phyloP scores from a whole-genome alignment of 2,888 invertebrate species.

The Eristalis pertinax region DNA sequence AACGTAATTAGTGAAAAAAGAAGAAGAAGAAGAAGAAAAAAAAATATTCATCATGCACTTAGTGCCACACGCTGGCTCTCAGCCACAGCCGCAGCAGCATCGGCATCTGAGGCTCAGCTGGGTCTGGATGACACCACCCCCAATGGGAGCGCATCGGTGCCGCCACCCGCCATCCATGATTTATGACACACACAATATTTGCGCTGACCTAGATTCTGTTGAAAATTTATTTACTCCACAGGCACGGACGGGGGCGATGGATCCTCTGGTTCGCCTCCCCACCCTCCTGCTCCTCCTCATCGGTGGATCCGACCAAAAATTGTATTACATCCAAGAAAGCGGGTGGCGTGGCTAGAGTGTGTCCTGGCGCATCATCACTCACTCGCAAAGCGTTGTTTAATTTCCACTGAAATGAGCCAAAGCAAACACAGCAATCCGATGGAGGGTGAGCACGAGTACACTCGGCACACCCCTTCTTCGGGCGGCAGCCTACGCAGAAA shows the following conservation, averaged over 20 bases:
- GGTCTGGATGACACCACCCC: background rate
- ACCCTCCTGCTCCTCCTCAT: background rate
- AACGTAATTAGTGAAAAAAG: background rate
- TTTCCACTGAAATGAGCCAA: constrained; percentile 54
- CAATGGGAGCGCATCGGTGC: background rate
- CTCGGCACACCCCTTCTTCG: background rate
- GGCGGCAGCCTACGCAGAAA: background rate
- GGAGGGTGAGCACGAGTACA: background rate
- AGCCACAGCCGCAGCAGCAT: background rate
- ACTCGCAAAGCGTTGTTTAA: constrained; percentile 52
- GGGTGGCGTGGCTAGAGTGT: background rate
- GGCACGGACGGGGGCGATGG: background rate
- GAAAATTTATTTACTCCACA: constrained; percentile 34
- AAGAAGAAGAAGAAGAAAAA: constrained; percentile 12
- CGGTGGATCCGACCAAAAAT: constrained; percentile 7
- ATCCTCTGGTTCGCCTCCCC: no score
- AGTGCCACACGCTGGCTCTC: background rate
- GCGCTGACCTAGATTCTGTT: constrained; percentile 44
- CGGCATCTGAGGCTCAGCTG: background rate
- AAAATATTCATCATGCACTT: constrained; percentile 31
- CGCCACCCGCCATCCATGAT: background rate
- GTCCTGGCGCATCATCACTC: constrained; percentile 9
- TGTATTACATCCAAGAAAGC: constrained; percentile 20
- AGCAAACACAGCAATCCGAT: constrained; percentile 41
- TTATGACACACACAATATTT: constrained; percentile 16